Evolutionary conservation across 2,797 vertebrate genomes (phyloP), one percentile per base, ranked within the genome.

Genomic region (Fistularia commersonii): DNA sequence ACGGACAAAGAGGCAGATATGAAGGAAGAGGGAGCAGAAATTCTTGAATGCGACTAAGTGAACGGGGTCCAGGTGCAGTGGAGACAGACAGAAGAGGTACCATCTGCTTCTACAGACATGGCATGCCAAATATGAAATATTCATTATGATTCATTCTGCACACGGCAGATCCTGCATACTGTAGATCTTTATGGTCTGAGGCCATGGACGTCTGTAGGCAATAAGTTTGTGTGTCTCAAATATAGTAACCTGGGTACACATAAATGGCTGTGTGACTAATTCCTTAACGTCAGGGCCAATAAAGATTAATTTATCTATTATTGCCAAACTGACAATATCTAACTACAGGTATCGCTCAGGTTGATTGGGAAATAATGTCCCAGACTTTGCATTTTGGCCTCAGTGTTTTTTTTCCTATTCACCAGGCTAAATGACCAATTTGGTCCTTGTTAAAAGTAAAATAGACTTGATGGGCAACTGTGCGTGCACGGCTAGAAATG

Each of bases 111-210:
- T 64, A 48, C 70, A 79, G 75, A 78, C 74, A 35, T 61, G 65
- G 56, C 64, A 80, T 72, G 72, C 64, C 71, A 79, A 73, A 69
- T 64, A 79, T 81, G 59, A 81, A 76, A 80, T 67, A 80, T 84
- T 86, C 73, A 85, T 86, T 75, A 77, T 64, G 57, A 83, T 70
- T 85, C 72, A 73, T 64, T 54, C 45, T n/a, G n/a, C n/a, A n/a
- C n/a, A n/a, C n/a, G n/a, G n/a, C n/a, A n/a, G n/a, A n/a, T n/a
- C n/a, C 63, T 12, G 53, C 67, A 59, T 57, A 61, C 55, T 71
- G 74, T 64, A 52, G 68, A 57, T 67, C 43, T 62, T 38, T 1
- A 32, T 34, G 34, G 38, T 74, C 60, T 8, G 32, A 56, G 64
- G 74, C 66, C 60, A 37, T 15, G 34, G 41, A 37, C 66, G 80